These are phyloP conservation scores for Aphaenogaster floridana DNA, from an alignment of 1,140 invertebrate species.

Conservation along the genomic window DNA sequence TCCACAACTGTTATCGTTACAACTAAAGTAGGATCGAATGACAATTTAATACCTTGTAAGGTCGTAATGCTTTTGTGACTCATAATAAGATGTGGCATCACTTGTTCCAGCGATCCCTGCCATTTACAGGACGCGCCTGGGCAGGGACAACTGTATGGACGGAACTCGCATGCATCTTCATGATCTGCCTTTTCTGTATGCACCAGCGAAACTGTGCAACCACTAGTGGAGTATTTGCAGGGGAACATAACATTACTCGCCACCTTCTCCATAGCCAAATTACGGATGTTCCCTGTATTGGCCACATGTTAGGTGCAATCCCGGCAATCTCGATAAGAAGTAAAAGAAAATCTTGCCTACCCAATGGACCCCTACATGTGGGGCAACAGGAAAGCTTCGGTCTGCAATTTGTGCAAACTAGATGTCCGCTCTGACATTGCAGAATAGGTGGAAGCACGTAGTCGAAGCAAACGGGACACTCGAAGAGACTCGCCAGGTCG, in stretches of 20 bases:
- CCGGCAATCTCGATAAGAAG: not conserved
- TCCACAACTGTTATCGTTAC: not conserved
- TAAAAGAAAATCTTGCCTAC: constrained; percentile 78
- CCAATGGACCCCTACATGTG: constrained; percentile 97
- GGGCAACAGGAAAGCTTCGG: constrained; percentile 99
- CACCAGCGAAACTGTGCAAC: constrained; percentile 96
- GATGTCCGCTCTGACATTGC: constrained; percentile 95
- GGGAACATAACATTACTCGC: constrained; percentile 99
- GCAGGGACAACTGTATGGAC: constrained; percentile 99
- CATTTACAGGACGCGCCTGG: constrained; percentile 99
- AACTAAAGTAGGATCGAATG: not conserved
- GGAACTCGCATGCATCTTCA: constrained; percentile 99
- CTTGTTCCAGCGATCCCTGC: constrained; percentile 98
- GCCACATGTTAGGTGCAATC: not conserved
- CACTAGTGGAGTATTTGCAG: constrained; percentile 99
- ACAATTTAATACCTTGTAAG: constrained; percentile 89
- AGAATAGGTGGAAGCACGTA: constrained; percentile 99
- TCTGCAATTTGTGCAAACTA: constrained; percentile 97
- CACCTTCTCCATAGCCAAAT: constrained; percentile 99
- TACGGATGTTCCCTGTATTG: constrained; percentile 96
- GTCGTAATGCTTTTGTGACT: constrained; percentile 99
- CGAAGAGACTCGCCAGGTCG: constrained; percentile 98
- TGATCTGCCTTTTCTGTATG: constrained; percentile 99
- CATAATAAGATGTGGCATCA: constrained; percentile 99
- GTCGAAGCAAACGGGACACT: constrained; percentile 99